These are phyloP conservation scores for Drosophila sp. DNA, from an alignment of 1,140 invertebrate genomes.

Conservation along the genomic window DNA sequence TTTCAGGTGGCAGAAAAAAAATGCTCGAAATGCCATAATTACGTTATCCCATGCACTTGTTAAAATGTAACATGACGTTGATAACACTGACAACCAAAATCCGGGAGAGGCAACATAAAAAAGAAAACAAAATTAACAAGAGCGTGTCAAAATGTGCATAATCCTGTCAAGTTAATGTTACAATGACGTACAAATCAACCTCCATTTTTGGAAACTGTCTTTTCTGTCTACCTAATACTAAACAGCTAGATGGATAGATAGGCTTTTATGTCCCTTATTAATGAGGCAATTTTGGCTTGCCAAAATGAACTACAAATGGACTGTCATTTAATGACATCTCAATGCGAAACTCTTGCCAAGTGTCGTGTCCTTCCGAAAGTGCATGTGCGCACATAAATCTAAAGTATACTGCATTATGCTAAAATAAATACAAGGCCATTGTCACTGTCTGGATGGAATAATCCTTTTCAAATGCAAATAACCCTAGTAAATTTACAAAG, in stretches of 20 bases:
- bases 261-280: not conserved
- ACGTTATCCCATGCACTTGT: constrained; percentile 24
- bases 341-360: not conserved
- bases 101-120: constrained; percentile 2
- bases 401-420: not conserved
- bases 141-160: constrained; percentile 9
- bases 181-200: not conserved
- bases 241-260: not conserved
- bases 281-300: not conserved
- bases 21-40: constrained; percentile 25
- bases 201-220: not conserved
- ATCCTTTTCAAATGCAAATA: not conserved
- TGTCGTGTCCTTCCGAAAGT: not conserved
- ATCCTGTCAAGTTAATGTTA: not conserved
- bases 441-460: not conserved
- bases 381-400: not conserved
- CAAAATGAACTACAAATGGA: not conserved
- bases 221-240: not conserved
- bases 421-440: not conserved
- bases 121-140: constrained; percentile 9
- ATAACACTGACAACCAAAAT: constrained; percentile 10
- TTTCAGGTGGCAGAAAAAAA: constrained; percentile 9
- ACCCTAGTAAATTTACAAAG: not conserved
- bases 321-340: not conserved
- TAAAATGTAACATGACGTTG: constrained; percentile 20